phyloP scores from a whole-genome alignment of 2,797 vertebrate genomes.

The Etheostoma perlongum region DNA sequence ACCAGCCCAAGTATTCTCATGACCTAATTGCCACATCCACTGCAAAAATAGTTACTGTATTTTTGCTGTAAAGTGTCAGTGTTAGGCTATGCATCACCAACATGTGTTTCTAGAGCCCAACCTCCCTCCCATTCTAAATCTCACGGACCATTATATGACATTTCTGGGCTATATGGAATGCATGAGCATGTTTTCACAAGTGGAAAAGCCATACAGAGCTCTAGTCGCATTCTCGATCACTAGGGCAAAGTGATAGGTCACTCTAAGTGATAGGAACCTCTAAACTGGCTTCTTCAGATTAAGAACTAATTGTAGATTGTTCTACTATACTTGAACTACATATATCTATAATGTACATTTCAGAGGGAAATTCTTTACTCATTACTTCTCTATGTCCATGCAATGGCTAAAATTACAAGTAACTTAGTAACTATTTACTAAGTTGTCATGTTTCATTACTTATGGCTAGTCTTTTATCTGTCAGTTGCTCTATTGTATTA shows the following conservation, averaged over 20 bases:
- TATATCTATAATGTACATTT: background rate
- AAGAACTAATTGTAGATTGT: conserved; percentile 27
- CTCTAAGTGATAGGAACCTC: conserved; percentile 30
- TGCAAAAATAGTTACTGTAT: conserved; percentile 59
- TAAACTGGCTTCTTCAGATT: conserved; percentile 25
- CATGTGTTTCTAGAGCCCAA: conserved; percentile 42
- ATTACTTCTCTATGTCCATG: background rate
- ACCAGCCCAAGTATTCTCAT: conserved; percentile 48
- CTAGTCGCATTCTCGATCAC: conserved; percentile 50
- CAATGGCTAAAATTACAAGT: background rate
- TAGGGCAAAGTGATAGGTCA: conserved; percentile 43
- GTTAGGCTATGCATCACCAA: conserved; percentile 40
- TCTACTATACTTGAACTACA: background rate
- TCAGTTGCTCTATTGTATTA: background rate
- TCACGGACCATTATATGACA: conserved; percentile 45
- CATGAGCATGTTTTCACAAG: conserved; percentile 45
- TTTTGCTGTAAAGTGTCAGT: conserved; percentile 38
- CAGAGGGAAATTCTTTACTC: background rate
- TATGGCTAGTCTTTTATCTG: background rate
- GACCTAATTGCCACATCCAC: conserved; percentile 58
- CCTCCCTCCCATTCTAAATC: conserved; percentile 34
- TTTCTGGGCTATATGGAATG: conserved; percentile 50
- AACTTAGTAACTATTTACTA: background rate
- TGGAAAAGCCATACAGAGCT: conserved; percentile 33
- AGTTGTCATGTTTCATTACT: background rate